Conservation (phyloP, 2,113 vertebrate genomes). For the Siniperca chuatsi region DNA sequence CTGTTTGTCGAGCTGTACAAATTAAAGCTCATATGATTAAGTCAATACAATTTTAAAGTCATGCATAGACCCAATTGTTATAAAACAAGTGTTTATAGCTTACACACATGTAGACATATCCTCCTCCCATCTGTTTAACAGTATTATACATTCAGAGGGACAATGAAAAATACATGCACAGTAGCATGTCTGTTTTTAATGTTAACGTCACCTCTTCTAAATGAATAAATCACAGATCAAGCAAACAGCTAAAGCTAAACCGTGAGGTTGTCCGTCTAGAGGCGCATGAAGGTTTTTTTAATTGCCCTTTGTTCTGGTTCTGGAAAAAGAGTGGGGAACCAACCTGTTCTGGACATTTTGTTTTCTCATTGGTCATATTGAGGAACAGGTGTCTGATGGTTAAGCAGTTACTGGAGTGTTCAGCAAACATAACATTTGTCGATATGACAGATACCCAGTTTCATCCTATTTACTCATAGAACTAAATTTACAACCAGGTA, state of each 20-base stretch:
- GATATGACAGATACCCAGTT: background rate
- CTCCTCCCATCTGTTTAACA: slow-evolving; percentile 49
- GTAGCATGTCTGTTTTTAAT: slow-evolving; percentile 23
- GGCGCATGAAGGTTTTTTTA: background rate
- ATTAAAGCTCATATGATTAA: slow-evolving; percentile 44
- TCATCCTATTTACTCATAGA: background rate
- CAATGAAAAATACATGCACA: slow-evolving; percentile 19
- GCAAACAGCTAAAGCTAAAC: background rate
- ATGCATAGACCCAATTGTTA: slow-evolving; percentile 15
- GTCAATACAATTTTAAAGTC: slow-evolving; percentile 19
- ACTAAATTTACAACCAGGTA: background rate
- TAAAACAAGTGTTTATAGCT: slow-evolving; percentile 38
- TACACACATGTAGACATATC: slow-evolving; percentile 30
- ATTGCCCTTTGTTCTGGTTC: background rate
- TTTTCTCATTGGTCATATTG: background rate
- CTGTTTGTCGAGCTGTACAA: slow-evolving; percentile 25
- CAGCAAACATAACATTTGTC: background rate
- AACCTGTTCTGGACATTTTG: no score
- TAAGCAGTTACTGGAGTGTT: background rate
- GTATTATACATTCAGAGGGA: slow-evolving; percentile 37
- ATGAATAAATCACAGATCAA: slow-evolving; percentile 46
- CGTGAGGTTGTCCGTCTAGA: background rate
- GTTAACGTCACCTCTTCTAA: slow-evolving; percentile 36
- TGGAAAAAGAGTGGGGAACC: background rate
- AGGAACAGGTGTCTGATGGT: no score